A percentile compares a stretch with the other conserved stretches of the same genome.
Conservation (phyloP, 2,113 vertebrate genomes). For the Cyprinodon tularosa region DNA sequence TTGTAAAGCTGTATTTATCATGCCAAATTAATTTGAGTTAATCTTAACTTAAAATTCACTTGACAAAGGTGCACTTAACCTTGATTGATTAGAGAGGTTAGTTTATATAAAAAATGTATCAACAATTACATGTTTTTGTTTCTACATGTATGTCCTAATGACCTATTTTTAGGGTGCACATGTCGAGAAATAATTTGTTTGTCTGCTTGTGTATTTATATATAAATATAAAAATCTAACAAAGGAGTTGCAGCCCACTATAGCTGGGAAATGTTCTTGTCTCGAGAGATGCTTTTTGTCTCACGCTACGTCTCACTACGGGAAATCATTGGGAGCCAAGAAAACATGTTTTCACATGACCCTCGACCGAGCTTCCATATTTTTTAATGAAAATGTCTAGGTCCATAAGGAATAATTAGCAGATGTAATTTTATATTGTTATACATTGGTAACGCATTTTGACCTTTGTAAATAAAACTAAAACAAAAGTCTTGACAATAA, state of each 20-base stretch:
- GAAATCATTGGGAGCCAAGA: background rate
- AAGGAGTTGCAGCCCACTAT: no score
- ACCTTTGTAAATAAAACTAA: background rate
- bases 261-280: constrained; percentile 11
- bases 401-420: background rate
- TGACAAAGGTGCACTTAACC: background rate
- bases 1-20: no score
- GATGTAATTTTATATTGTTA: background rate
- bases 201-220: background rate
- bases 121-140: background rate
- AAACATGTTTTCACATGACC: constrained; percentile 12
- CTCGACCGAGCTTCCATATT: background rate
- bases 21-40: no score
- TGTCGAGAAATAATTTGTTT: background rate
- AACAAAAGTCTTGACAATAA: no score
- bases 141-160: background rate
- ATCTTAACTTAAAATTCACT: background rate
- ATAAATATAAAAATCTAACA: no score
- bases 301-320: background rate
- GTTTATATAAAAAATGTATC: background rate
- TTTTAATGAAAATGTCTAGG: background rate
- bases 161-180: background rate
- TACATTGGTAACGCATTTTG: background rate
- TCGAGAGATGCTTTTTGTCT: constrained; percentile 11
- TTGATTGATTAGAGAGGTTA: background rate